phyloP scores from a whole-genome alignment of 2,888 invertebrate genomes.

The Hyposoter dolosus region DNA sequence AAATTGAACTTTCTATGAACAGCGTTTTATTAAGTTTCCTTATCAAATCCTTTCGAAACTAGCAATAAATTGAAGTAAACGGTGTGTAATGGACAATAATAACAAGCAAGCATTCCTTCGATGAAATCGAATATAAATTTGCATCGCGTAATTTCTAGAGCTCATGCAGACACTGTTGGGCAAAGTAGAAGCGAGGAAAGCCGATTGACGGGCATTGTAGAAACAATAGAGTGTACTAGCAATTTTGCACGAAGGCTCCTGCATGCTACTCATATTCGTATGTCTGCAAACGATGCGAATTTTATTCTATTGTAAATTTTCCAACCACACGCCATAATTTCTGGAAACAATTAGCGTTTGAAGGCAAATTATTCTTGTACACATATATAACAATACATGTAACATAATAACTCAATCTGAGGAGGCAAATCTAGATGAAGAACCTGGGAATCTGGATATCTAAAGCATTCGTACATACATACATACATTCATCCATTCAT shows the following conservation, averaged over 20 bases:
- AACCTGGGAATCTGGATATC: conserved; percentile 32
- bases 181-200: not conserved
- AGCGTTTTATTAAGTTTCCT: too few species aligned
- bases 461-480: conserved; percentile 10
- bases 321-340: not conserved
- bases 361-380: conserved; percentile 11
- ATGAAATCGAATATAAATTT: not conserved
- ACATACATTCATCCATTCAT: not conserved
- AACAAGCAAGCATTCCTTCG: not conserved
- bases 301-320: not conserved
- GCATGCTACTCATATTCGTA: not conserved
- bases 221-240: not conserved
- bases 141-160: not conserved
- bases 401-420: conserved; percentile 14
- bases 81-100: not conserved
- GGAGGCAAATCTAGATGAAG: not conserved
- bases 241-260: not conserved
- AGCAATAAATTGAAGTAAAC: not conserved
- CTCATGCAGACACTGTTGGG: not conserved
- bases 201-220: not conserved
- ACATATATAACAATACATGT: not conserved
- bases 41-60: not conserved
- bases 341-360: conserved; percentile 3
- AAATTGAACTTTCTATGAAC: not conserved
- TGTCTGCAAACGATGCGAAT: not conserved